phyloP scores from a whole-genome alignment of 2,797 vertebrate genomes.

The Gorsachius magnificus region DNA sequence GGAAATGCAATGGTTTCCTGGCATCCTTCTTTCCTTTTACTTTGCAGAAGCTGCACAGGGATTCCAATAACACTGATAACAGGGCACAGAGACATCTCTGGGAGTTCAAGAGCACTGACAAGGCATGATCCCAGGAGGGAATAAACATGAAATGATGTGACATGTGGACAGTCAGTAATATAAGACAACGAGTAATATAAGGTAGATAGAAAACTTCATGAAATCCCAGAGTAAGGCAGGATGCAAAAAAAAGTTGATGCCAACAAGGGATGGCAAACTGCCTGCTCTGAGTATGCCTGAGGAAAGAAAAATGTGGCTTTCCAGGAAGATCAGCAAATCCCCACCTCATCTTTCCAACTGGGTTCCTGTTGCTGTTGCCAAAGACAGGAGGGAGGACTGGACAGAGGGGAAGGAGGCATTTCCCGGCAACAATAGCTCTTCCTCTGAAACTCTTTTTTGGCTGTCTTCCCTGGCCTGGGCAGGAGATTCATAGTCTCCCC shows the following conservation, averaged over 20 bases:
- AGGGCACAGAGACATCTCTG: background rate
- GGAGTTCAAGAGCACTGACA: background rate
- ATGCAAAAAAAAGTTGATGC: background rate
- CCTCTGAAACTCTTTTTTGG: background rate
- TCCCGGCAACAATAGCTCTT: background rate
- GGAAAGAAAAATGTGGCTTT: conserved; percentile 19
- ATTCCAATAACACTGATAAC: background rate
- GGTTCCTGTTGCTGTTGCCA: background rate
- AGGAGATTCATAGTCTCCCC: background rate
- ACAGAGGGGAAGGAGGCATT: background rate
- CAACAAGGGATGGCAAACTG: background rate
- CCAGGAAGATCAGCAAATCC: background rate
- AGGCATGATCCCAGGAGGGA: background rate
- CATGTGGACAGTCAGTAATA: background rate
- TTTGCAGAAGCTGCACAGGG: background rate
- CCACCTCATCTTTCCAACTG: background rate
- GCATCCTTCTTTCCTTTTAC: background rate
- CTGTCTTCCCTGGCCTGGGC: background rate
- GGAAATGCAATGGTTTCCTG: background rate
- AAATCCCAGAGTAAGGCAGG: background rate
- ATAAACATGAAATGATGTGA: background rate
- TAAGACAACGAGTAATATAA: background rate
- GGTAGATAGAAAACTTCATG: background rate
- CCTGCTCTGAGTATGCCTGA: background rate
- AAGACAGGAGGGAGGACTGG: background rate